These are phyloP conservation scores for Sakesphorus luctuosus DNA, from an alignment of 2,113 vertebrate species.

Conservation along the genomic window DNA sequence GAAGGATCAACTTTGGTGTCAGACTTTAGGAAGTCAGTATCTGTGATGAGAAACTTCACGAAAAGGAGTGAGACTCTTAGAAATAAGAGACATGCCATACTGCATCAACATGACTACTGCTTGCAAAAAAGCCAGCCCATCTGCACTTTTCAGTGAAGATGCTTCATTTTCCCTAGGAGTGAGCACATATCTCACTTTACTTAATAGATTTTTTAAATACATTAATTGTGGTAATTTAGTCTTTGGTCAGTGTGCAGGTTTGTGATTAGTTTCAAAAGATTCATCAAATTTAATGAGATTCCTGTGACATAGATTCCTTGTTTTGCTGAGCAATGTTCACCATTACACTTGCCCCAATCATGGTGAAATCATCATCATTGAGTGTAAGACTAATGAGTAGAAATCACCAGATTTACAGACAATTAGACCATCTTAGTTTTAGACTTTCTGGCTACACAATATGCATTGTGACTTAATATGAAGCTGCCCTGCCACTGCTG, in stretches of 20 bases:
- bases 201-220: neutral
- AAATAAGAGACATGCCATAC: neutral
- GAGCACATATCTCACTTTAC: neutral
- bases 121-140: neutral
- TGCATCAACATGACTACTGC: neutral
- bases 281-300: neutral
- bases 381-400: neutral
- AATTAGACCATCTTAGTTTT: neutral
- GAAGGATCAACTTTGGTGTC: neutral
- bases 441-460: neutral
- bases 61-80: neutral
- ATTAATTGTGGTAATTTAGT: neutral
- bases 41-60: neutral
- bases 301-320: neutral
- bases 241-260: neutral
- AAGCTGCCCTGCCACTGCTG: rapidly evolving
- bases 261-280: neutral
- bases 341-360: neutral
- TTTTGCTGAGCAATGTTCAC: neutral
- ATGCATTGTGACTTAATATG: neutral
- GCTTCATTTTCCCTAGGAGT: neutral
- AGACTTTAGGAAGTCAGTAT: neutral
- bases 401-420: neutral
- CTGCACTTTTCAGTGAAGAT: neutral
- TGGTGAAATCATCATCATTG: neutral